Evolutionary conservation across 2,113 vertebrate genomes (phyloP), one percentile per base, ranked within the genome.

Genomic region (Sylvia atricapilla): DNA sequence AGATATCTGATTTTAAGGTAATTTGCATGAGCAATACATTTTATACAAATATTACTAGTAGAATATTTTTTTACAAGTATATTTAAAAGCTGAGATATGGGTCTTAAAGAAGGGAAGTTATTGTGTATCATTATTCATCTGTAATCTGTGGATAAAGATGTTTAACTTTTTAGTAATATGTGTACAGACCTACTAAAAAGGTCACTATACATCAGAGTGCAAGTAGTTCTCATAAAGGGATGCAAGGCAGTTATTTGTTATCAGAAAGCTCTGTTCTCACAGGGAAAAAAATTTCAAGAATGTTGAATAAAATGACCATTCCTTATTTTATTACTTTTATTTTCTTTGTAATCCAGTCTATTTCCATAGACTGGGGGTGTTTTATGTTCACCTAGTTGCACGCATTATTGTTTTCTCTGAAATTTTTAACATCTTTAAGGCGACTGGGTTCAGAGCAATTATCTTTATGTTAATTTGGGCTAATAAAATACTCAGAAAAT

Each of bases 201-300:
- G 2, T 66, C 13, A 12, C 15, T 55, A 5, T 7, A 13, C 39
- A 21, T 47, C 3, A 56, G 13, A 3, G 3, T 18, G 33, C 9
- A 52, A 23, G 7, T 33, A 24, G 47, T 62, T 91, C 12, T 68
- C 31, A 16, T 19, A 60, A 76, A 76, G 13, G 0, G 3, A 2
- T 0, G 0, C 20, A 56, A 62, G 6, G 17, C 1, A 59, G 3
- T 60, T 60, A 28, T 69, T 93, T 77, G 1, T 13, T 64, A 31
- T 3, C 46, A 35, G 47, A 39, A 43, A 44, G 31, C 4, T 20
- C 35, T 46, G 3, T 47, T 63, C 25, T 89, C 39, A 39, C 3
- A 59, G 6, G 6, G 53, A 87, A 72, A 79, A 33, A 15, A 33
- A 64, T 28, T 77, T 85, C 11, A 46, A 21, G 8, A 41, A 6